These are phyloP conservation scores for Otolemur garnettii DNA, from an alignment of 2,113 vertebrate species.

Conservation along the genomic window DNA sequence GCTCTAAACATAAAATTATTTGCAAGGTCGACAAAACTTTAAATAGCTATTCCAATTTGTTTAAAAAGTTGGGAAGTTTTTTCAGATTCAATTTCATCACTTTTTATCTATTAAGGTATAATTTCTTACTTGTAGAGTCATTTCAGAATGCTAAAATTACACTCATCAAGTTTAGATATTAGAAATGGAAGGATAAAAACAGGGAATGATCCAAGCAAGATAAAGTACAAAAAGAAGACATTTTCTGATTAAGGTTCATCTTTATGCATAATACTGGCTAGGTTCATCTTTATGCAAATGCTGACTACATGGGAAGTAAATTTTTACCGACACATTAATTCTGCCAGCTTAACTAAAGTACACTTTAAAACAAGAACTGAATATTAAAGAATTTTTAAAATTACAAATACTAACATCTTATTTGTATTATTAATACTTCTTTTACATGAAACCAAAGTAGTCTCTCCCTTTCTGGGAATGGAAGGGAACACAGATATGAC, in stretches of 20 bases:
- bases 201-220: neutral
- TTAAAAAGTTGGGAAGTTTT: slow-evolving; percentile 30
- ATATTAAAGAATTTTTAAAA: slow-evolving; percentile 35
- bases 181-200: neutral
- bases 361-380: slow-evolving; percentile 41
- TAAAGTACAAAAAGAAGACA: neutral
- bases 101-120: neutral
- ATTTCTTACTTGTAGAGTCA: slow-evolving; percentile 7
- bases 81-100: slow-evolving; percentile 41
- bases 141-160: slow-evolving; percentile 12
- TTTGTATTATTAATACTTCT: neutral
- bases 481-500: slow-evolving; percentile 20
- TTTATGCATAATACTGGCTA: neutral
- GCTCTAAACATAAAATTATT: neutral
- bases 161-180: slow-evolving; percentile 19
- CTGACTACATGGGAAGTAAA: neutral
- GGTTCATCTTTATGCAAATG: neutral
- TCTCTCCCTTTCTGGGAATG: neutral
- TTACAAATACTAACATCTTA: neutral
- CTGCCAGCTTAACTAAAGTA: neutral
- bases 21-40: neutral
- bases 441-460: neutral
- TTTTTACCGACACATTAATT: slow-evolving; percentile 44
- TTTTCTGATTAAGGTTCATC: neutral
- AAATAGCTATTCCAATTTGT: neutral